Percentiles rank a stretch among this genome's conserved stretches.
phyloP scores from a whole-genome alignment of 2,113 vertebrate species.

The Leiothrix lutea region DNA sequence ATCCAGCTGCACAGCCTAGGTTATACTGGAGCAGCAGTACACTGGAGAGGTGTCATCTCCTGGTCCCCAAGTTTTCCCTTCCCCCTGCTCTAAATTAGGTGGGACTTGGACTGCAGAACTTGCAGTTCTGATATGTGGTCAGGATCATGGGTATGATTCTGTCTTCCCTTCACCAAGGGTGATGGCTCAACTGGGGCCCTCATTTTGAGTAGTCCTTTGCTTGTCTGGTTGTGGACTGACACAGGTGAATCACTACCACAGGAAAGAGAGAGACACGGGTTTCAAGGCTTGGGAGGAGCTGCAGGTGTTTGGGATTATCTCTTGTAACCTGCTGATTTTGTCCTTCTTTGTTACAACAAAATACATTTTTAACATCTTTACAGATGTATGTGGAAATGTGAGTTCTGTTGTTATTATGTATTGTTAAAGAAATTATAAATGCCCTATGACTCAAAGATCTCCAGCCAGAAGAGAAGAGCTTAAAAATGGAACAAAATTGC shows the following conservation, averaged over 20 bases:
- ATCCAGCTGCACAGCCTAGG: not conserved
- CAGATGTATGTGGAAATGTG: not conserved
- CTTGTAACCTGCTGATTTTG: not conserved
- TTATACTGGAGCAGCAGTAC: not conserved
- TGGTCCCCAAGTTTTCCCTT: not conserved
- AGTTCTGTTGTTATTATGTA: not conserved
- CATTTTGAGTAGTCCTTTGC: not conserved
- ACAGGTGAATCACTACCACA: rapidly evolving
- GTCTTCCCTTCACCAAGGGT: not conserved
- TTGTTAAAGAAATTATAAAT: slow-evolving; percentile 20
- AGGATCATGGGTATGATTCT: not conserved
- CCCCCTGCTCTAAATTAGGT: not conserved
- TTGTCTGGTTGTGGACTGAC: not conserved
- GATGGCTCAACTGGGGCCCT: not conserved
- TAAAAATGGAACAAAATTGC: slow-evolving; percentile 36
- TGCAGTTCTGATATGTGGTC: rapidly evolving
- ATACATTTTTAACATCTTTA: not conserved
- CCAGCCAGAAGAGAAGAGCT: slow-evolving; percentile 10
- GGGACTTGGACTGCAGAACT: not conserved
- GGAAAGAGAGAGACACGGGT: rapidly evolving
- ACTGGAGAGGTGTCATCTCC: not conserved
- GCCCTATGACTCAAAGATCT: not conserved
- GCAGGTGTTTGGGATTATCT: not conserved
- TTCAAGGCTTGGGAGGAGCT: not conserved
- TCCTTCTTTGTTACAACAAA: not conserved